These are phyloP conservation scores for Epinotia nisella DNA, from an alignment of 2,888 invertebrate species.

Conservation along the genomic window DNA sequence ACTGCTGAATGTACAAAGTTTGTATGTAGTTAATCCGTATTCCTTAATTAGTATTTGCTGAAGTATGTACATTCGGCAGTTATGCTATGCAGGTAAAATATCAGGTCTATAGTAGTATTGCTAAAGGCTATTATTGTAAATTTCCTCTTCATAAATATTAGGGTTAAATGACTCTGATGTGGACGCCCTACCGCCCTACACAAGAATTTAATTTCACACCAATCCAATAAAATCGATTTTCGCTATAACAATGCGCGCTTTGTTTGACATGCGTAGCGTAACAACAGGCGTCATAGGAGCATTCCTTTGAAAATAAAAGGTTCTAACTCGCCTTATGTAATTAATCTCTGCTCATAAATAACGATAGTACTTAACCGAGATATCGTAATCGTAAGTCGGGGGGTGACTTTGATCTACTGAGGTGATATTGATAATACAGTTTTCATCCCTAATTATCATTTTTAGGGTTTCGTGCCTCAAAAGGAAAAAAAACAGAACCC, in stretches of 20 bases:
- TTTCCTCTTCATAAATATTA: no score
- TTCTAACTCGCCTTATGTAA: not conserved
- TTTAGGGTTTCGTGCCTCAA: no score
- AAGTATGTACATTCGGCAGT: no score
- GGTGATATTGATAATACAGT: not conserved
- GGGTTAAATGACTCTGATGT: not conserved
- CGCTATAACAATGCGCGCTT: slow-evolving; percentile 8
- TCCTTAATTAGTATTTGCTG: no score
- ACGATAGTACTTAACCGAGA: not conserved
- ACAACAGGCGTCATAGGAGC: not conserved
- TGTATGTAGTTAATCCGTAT: no score
- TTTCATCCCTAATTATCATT: not conserved
- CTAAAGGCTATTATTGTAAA: no score
- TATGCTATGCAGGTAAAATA: no score
- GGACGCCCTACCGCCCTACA: not conserved
- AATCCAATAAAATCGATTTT: slow-evolving; percentile 10
- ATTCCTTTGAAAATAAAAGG: slow-evolving; percentile 2
- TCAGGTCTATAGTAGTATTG: no score
- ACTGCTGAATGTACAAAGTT: no score
- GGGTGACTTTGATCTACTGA: not conserved
- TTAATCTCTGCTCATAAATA: not conserved
- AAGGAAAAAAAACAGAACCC: no score
- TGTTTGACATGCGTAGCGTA: slow-evolving; percentile 1
- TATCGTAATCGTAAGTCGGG: not conserved
- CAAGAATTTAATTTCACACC: slow-evolving; percentile 6